Base-by-base conservation (phyloP, 2,888 invertebrate genomes). In the Drosophila flavopinicola region DNA sequence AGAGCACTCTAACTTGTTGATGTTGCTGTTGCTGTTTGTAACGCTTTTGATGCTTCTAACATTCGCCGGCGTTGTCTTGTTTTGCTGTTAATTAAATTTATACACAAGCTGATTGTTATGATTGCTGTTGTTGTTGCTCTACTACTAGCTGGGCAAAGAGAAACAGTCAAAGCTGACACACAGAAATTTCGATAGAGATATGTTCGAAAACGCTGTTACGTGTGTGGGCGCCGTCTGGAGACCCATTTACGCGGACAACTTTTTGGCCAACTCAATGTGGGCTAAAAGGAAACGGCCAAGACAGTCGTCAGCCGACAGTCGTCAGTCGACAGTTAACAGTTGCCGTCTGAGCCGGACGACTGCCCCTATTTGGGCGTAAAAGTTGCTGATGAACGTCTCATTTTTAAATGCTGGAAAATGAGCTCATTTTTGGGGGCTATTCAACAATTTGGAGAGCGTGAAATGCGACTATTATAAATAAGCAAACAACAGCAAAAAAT, bases 321-420 rank as follows among this genome's bases (percentile, higher is more conserved):
- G n/a, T n/a, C 51, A 15, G 24, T 11, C 30, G 13, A 24, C 45
- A 48, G 25, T 9, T 24, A 20, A 41, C 30, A 38, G 13, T 29
- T n/a, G n/a, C n/a, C n/a, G 10, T 17, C 33, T 5, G 15, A 47
- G 47, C 32, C 47, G 33, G 30, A 35, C 52, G 49, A 49, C 35
- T 45, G 39, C 56, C 61, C 78, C 51, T 70, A 80, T 84, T 80
- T 84, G 80, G 80, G 85, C 80, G 80, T 80, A 75, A 80, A 80
- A 80, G 78, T 65, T 68, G 45, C 45, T 70, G 53, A 61, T 68
- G 64, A 33, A 64, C 51, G 41, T 20, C 20, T 20, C n/a, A 4
- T 66, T 57, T 71, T 64, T 59, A 66, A 68, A 68, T 52, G 73
- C 54, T 59, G 78, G 59, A 61, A 68, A 84, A 77, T 79, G 80